phyloP scores from a whole-genome alignment of 2,113 vertebrate species.

The Prionailurus bengalensis region DNA sequence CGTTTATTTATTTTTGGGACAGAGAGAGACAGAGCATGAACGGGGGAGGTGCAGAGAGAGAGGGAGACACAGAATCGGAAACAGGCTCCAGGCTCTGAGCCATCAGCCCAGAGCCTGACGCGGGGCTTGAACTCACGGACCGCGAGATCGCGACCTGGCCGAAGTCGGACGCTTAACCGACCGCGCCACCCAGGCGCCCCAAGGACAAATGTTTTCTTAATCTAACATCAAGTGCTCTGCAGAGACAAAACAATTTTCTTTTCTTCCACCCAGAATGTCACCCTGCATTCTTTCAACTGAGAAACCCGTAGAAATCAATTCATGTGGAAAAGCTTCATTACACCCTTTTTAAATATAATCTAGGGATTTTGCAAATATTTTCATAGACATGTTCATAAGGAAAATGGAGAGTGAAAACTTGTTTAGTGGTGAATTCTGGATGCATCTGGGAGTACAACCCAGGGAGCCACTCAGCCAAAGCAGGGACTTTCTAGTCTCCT shows the following conservation, averaged over 20 bases:
- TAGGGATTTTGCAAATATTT: slow-evolving; percentile 2
- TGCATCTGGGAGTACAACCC: background rate
- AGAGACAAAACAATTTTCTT: background rate
- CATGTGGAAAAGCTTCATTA: background rate
- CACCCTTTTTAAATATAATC: background rate
- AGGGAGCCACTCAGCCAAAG: background rate
- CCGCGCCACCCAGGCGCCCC: too few species aligned
- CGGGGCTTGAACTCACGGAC: too few species aligned
- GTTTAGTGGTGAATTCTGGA: background rate
- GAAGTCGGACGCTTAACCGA: too few species aligned
- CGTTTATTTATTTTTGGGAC: too few species aligned
- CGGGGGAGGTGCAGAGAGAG: too few species aligned
- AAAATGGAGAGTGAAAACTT: background rate
- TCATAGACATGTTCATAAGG: background rate
- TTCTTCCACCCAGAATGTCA: background rate
- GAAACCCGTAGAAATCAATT: background rate
- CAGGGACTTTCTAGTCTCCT: background rate
- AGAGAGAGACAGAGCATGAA: too few species aligned
- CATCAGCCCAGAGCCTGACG: too few species aligned
- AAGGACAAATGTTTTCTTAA: background rate
- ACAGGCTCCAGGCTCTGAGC: too few species aligned
- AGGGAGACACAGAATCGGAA: too few species aligned
- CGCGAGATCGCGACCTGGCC: too few species aligned
- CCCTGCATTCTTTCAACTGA: background rate
- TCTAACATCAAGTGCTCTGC: background rate